Evolutionary conservation across 2,113 vertebrate genomes (phyloP), one percentile per base, ranked within the genome.

Genomic region (Xiphophorus maculatus): DNA sequence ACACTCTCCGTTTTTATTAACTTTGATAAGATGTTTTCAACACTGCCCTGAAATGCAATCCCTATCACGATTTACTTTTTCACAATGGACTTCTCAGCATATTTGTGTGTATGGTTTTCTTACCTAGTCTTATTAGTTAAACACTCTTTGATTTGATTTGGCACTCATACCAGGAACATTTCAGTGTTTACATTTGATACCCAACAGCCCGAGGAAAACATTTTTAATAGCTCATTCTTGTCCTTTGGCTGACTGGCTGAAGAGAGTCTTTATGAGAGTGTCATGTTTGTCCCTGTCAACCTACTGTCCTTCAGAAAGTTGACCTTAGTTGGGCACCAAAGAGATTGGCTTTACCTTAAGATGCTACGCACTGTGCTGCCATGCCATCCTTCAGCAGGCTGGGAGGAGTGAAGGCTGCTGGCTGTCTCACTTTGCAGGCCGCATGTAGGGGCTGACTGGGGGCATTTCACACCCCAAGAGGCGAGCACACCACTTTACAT

Each of bases 321-420:
- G 88, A 93, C 90, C 90, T 84, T 80, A 76, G 87, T 65, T 64
- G 58, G 85, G 74, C 81, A 84, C 80, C 76, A 78, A 32, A 78
- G 79, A 89, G 91, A 93, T 90, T 94, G 92, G 91, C 90, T 89
- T 90, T 77, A 87, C 88, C 91, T 91, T 90, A 91, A 88, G 90
- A 92, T 92, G 90, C 91, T 87, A 83, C 69, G 74, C 79, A 74
- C 71, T 84, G 91, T 73, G 88, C 90, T 87, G 91, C 87, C 84
- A 88, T 86, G 87, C 87, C 93, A 87, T 82, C 76, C 79, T 88
- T 83, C 89, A 89, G 91, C 88, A 90, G 87, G 90, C 84, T 87
- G 88, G 79, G 66, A 87, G 84, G 87, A 87, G 82, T 82, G 84
- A 92, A 81, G 85, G 84, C 83, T 90, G 83, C 82, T 91, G 89